These are phyloP conservation scores for Drosophila melanica DNA, from an alignment of 1,140 invertebrate species.

Conservation along the genomic window DNA sequence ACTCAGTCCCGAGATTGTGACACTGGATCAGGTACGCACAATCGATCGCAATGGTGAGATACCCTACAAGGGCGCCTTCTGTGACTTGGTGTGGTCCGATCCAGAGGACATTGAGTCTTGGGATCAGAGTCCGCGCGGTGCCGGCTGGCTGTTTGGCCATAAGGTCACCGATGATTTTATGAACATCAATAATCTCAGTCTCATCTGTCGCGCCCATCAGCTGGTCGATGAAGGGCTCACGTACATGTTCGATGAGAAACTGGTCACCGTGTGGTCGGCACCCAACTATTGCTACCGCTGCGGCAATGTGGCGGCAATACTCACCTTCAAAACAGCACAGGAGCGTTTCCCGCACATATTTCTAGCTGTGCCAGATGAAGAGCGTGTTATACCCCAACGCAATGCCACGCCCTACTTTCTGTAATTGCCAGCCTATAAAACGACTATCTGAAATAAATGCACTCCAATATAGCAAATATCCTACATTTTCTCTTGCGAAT, in stretches of 20 bases:
- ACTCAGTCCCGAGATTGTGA: conserved; percentile 95
- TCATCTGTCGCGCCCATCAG: conserved; percentile 98
- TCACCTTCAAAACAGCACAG: conserved; percentile 91
- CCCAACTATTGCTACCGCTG: conserved; percentile 98
- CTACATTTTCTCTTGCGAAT: neutral
- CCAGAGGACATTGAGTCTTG: conserved; percentile 94
- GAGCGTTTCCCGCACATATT: conserved; percentile 95
- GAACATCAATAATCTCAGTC: conserved; percentile 93
- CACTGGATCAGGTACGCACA: conserved; percentile 95
- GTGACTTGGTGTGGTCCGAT: conserved; percentile 98
- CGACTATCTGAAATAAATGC: neutral
- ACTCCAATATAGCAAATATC: neutral
- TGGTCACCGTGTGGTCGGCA: conserved; percentile 98
- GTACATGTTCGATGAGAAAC: conserved; percentile 97
- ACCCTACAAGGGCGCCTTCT: conserved; percentile 97
- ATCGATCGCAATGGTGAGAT: conserved; percentile 99
- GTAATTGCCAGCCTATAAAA: conserved; percentile 83
- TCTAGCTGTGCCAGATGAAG: conserved; percentile 95
- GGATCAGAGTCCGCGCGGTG: conserved; percentile 95
- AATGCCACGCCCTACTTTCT: conserved; percentile 98
- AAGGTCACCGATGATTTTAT: conserved; percentile 97
- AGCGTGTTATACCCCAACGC: conserved; percentile 95
- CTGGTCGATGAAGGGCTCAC: conserved; percentile 98
- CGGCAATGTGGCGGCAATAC: conserved; percentile 96
- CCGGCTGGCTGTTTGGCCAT: conserved; percentile 96